These are phyloP conservation scores for Plecotus auritus DNA, from an alignment of 2,113 vertebrate species.

Conservation along the genomic window DNA sequence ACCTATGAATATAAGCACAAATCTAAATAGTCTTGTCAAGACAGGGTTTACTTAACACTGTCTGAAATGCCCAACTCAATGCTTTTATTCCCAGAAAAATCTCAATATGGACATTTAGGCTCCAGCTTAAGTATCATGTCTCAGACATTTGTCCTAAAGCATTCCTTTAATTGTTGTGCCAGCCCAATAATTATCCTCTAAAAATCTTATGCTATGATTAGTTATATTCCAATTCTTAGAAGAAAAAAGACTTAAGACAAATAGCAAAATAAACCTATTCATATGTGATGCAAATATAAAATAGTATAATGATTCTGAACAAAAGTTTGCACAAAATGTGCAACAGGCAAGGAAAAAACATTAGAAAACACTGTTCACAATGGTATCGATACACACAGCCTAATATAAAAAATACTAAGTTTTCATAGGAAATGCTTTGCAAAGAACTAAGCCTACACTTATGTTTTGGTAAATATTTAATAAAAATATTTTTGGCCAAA, in stretches of 20 bases:
- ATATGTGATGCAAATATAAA: not conserved
- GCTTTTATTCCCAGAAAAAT: not conserved
- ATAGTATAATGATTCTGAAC: constrained; percentile 9
- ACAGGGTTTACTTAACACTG: not conserved
- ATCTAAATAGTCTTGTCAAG: not conserved
- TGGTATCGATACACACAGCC: not conserved
- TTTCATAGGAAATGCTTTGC: not conserved
- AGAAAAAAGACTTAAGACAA: not conserved
- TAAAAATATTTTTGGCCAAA: not conserved
- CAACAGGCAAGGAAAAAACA: not conserved
- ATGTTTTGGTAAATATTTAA: not conserved
- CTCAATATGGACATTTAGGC: not conserved
- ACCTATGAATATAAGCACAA: constrained; percentile 81
- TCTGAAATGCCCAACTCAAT: not conserved
- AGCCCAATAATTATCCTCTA: not conserved
- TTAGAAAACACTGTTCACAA: not conserved
- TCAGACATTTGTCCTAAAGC: not conserved
- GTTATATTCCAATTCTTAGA: not conserved
- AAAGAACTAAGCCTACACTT: not conserved
- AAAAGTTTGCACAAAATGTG: constrained; percentile 3
- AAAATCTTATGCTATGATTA: not conserved
- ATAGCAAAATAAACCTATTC: constrained; percentile 7
- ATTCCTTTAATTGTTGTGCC: not conserved
- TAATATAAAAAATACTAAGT: not conserved
- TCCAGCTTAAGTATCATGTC: not conserved